Evolutionary conservation across 2,888 invertebrate genomes (phyloP).

Genomic region (Exephanes ischioxanthus): DNA sequence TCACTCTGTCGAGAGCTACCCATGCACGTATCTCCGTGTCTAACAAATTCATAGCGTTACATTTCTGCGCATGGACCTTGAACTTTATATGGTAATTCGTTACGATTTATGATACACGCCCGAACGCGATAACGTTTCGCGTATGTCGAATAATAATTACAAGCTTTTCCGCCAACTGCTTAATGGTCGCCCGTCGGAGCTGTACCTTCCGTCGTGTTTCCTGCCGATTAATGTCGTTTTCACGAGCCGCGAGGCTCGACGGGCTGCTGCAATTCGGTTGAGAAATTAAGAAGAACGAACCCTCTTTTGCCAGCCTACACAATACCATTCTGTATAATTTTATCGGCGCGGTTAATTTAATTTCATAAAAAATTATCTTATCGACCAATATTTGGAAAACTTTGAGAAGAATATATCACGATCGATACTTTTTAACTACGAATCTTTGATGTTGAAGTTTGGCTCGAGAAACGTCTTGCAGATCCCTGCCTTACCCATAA

Average conservation of each 20-base stretch:
- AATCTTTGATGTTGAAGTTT: neutral
- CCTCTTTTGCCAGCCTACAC: neutral
- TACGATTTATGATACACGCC: conserved; percentile 56
- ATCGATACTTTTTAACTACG: neutral
- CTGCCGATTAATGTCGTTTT: conserved; percentile 9
- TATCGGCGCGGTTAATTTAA: neutral
- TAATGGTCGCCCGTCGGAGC: conserved; percentile 41
- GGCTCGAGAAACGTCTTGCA: neutral
- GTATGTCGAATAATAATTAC: conserved; percentile 63
- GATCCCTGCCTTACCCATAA: conserved; percentile 4
- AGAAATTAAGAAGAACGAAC: neutral
- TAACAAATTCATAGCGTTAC: conserved; percentile 32
- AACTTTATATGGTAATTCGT: conserved; percentile 65
- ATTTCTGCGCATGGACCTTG: conserved; percentile 65
- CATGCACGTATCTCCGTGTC: conserved; percentile 59
- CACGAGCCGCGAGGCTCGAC: neutral
- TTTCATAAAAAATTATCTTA: neutral
- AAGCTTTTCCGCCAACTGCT: conserved; percentile 51
- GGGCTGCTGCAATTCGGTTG: neutral
- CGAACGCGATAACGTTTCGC: conserved; percentile 61
- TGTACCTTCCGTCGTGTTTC: conserved; percentile 39
- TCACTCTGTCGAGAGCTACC: conserved; percentile 54
- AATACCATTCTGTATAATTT: neutral
- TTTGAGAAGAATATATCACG: too few relatives aligned
- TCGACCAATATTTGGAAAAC: neutral